Evolutionary conservation across 2,797 vertebrate species (phyloP).

Genomic region (Paramormyrops hopkinsi): DNA sequence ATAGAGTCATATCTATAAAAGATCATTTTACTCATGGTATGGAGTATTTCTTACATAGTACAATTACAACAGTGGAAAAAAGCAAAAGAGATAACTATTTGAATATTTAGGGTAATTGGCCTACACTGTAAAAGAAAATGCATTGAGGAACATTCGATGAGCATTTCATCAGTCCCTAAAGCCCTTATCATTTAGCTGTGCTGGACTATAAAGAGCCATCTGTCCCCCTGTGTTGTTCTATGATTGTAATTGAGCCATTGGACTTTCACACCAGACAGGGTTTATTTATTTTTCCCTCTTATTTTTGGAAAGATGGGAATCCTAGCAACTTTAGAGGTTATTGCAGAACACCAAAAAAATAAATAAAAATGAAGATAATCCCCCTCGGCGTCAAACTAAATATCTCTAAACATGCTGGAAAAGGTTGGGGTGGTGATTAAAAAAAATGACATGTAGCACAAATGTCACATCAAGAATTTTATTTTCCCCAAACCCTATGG

Average conservation of each 20-base stretch:
- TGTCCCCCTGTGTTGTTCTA: conserved; percentile 55
- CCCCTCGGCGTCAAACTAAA: conserved; percentile 56
- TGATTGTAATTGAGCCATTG: conserved; percentile 26
- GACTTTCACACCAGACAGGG: conserved; percentile 37
- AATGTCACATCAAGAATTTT: not conserved
- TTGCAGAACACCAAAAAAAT: conserved; percentile 53
- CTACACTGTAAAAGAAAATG: conserved; percentile 61
- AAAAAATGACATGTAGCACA: not conserved
- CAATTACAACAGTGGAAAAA: conserved; percentile 43
- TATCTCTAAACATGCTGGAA: conserved; percentile 52
- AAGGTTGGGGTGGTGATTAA: conserved; percentile 29
- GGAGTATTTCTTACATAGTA: conserved; percentile 33
- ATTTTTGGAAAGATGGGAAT: conserved; percentile 38
- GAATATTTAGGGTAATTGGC: conserved; percentile 55
- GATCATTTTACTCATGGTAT: conserved; percentile 33
- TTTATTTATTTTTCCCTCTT: conserved; percentile 24
- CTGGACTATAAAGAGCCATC: conserved; percentile 57
- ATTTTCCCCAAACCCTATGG: conserved; percentile 15
- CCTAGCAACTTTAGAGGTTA: conserved; percentile 54
- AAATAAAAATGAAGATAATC: conserved; percentile 50
- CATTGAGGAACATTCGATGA: conserved; percentile 49
- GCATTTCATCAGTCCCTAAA: conserved; percentile 36
- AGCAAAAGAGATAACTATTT: conserved; percentile 25
- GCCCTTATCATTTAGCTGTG: conserved; percentile 56
- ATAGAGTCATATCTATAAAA: conserved; percentile 23